Conservation (phyloP, 2,888 invertebrate species). For the Rutpela maculata region DNA sequence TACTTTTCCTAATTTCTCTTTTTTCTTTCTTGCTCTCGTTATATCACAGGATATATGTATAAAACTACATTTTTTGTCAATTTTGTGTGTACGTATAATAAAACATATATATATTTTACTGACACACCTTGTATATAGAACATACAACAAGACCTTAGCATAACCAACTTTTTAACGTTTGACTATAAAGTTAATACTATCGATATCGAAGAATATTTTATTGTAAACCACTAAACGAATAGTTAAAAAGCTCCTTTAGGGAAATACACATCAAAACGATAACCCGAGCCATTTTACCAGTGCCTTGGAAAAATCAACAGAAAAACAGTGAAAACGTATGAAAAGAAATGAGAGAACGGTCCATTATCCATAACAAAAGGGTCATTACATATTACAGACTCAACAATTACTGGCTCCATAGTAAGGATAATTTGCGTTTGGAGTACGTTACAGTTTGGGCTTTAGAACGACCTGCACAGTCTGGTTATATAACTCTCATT, state of each 20-base stretch:
- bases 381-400: constrained; percentile 23
- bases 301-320: neutral
- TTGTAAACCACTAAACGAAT: neutral
- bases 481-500: neutral
- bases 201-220: too few relatives aligned
- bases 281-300: neutral
- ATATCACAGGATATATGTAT: too few relatives aligned
- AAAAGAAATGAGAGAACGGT: constrained; percentile 11
- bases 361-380: constrained; percentile 23
- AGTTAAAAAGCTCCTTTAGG: neutral
- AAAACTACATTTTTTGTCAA: too few relatives aligned
- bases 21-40: too few relatives aligned
- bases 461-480: neutral
- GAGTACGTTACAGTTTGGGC: neutral
- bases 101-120: too few relatives aligned
- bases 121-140: too few relatives aligned
- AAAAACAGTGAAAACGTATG: constrained; percentile 10
- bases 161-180: too few relatives aligned
- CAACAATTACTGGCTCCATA: constrained; percentile 8
- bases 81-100: too few relatives aligned
- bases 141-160: too few relatives aligned
- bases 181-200: too few relatives aligned
- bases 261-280: neutral
- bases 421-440: neutral
- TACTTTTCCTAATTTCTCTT: too few relatives aligned